A percentile compares a stretch with the other conserved stretches of the same genome.
Conservation (phyloP, 2,113 vertebrate genomes). For the Sylvilagus bachmani region DNA sequence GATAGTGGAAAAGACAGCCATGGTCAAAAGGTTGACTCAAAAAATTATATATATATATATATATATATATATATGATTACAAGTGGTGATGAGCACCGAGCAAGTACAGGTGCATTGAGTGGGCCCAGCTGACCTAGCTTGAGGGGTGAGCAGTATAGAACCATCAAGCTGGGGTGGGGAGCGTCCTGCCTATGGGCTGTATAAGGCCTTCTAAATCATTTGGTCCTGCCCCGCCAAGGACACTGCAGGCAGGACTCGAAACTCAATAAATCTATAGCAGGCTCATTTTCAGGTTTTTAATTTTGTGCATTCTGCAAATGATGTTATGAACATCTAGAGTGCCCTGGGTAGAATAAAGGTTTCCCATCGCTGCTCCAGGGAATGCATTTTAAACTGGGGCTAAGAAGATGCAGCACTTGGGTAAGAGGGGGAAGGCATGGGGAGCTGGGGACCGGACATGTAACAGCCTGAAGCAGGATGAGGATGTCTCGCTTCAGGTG, state of each 20-base stretch:
- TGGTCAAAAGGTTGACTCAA: background rate
- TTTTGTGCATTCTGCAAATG: no score
- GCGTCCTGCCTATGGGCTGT: no score
- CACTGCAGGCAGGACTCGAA: no score
- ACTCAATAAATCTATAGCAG: no score
- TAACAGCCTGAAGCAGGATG: background rate
- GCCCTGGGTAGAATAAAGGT: background rate
- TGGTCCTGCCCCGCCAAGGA: no score
- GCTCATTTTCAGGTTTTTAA: no score
- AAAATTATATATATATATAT: background rate
- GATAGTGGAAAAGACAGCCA: background rate
- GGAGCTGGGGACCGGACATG: no score
- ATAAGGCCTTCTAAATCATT: no score
- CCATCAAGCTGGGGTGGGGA: background rate
- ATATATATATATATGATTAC: background rate
- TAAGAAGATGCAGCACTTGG: background rate
- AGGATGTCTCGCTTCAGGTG: background rate
- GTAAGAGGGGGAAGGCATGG: background rate
- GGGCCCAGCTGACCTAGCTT: background rate
- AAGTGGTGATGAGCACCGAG: constrained; percentile 12
- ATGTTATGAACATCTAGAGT: no score
- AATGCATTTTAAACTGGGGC: background rate
- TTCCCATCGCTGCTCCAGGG: background rate
- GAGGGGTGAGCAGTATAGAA: background rate
- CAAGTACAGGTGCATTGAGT: background rate